Conservation (phyloP, 2,888 invertebrate genomes). For the Agriopis marginaria region DNA sequence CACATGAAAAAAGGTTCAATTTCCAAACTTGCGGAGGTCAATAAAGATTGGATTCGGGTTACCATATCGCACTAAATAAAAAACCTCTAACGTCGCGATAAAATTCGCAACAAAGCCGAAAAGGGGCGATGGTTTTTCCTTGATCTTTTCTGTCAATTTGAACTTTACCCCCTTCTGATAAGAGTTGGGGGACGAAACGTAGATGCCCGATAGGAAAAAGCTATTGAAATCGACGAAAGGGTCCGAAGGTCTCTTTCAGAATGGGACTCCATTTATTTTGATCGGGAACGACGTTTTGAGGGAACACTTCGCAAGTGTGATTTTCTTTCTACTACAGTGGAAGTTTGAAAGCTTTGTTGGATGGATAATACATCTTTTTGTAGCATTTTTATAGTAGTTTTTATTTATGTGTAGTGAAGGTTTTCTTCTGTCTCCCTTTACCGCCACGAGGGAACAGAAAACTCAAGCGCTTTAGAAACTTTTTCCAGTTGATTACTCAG, state of each 20-base stretch:
- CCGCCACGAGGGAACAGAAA: too few relatives aligned
- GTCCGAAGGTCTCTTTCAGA: constrained; percentile 53
- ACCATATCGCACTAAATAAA: constrained; percentile 64
- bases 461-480: too few relatives aligned
- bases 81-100: constrained; percentile 69
- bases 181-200: constrained; percentile 39
- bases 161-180: constrained; percentile 52
- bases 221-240: constrained; percentile 69
- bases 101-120: constrained; percentile 69
- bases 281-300: constrained; percentile 59
- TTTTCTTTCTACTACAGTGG: constrained; percentile 42
- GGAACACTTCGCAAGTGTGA: constrained; percentile 50
- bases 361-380: constrained; percentile 4
- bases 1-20: constrained; percentile 11
- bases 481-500: too few relatives aligned
- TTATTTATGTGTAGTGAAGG: not conserved
- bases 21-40: constrained; percentile 31
- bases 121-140: constrained; percentile 53
- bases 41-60: constrained; percentile 40
- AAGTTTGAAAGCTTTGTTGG: constrained; percentile 24
- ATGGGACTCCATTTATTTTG: constrained; percentile 65
- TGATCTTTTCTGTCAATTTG: constrained; percentile 51
- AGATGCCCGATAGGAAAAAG: constrained; percentile 55
- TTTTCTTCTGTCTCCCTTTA: too few relatives aligned
- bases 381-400: constrained; percentile 1